These are phyloP conservation scores for Diplodus sargus DNA, from an alignment of 2,797 vertebrate genomes.

Conservation along the genomic window DNA sequence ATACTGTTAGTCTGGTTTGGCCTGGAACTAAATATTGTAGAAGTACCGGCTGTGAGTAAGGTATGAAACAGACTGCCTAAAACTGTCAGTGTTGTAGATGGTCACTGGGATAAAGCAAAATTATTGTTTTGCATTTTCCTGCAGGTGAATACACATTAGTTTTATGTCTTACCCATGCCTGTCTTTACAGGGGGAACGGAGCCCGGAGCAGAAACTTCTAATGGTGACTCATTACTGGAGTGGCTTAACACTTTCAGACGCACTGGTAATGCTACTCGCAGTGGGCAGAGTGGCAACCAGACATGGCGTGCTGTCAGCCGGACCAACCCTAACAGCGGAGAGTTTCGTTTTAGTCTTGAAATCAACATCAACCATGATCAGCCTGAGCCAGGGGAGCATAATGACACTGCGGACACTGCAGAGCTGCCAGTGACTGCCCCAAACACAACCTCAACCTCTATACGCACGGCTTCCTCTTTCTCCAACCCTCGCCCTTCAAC, in stretches of 20 bases:
- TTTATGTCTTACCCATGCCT: slow-evolving; percentile 16
- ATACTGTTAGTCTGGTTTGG: background rate
- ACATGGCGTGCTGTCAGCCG: slow-evolving; percentile 96
- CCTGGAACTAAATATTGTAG: background rate
- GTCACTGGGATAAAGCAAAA: background rate
- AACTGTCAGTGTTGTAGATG: background rate
- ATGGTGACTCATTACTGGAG: slow-evolving; percentile 92
- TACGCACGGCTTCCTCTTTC: slow-evolving; percentile 70
- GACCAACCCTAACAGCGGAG: slow-evolving; percentile 94
- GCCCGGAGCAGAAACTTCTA: slow-evolving; percentile 86
- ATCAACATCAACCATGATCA: slow-evolving; percentile 97
- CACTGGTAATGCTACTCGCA: slow-evolving; percentile 93
- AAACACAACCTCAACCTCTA: slow-evolving; percentile 63
- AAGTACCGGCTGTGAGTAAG: slow-evolving; percentile 3
- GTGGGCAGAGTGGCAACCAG: slow-evolving; percentile 96
- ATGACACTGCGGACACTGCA: slow-evolving; percentile 72
- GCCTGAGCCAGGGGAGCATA: slow-evolving; percentile 86
- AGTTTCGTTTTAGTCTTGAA: slow-evolving; percentile 96
- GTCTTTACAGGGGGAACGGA: slow-evolving; percentile 85
- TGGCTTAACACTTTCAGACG: slow-evolving; percentile 95
- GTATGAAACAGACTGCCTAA: background rate
- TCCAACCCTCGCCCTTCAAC: slow-evolving; percentile 71
- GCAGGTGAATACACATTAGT: background rate
- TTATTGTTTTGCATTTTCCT: background rate
- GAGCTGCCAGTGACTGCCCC: slow-evolving; percentile 71